Evolutionary conservation across 2,113 vertebrate species (phyloP), one percentile per base, ranked within the genome.

Genomic region (Anser brachyrhynchus): DNA sequence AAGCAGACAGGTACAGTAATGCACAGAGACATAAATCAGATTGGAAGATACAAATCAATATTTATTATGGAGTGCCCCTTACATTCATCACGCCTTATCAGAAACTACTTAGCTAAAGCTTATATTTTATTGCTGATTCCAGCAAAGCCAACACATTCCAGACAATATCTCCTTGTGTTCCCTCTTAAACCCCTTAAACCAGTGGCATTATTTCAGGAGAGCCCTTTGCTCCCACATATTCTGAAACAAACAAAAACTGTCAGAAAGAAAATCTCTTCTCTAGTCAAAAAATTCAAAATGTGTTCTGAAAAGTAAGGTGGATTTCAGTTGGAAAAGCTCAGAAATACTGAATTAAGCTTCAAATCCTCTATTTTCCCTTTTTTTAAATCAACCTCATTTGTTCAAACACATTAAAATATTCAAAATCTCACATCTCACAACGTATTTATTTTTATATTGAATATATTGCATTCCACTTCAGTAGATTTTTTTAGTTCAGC

Each of bases 41-140:
- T 85, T 76, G 67, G 49, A 87, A 92, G 91, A 94, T 87, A 93
- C 84, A 91, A 93, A 97, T 97, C 96, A 89, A 96, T 96, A 96
- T 66, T 89, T 93, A 94, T 92, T 96, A 94, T 51, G 78, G 93
- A 91, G 80, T 61, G 41, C 51, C 71, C 59, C 91, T 93, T 84
- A 73, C 62, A 89, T 94, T 95, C 90, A 95, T 93, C 86, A 89
- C 17, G n/a, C 78, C 75, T 94, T 90, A 93, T 97, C 93, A 96
- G 92, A 96, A 96, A 87, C 84, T 93, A 84, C 93, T 81, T 96
- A 70, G 89, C 77, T 95, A 73, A 92, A 96, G 91, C 71, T 93
- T 95, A 3, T 61, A 59, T 82, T 95, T 93, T 93, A 87, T 82
- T 97, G 84, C 76, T 82, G 86, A 95, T 94, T 73, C 62, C 80